Evolutionary conservation across 2,888 invertebrate genomes (phyloP).

Genomic region (Melieria picta): DNA sequence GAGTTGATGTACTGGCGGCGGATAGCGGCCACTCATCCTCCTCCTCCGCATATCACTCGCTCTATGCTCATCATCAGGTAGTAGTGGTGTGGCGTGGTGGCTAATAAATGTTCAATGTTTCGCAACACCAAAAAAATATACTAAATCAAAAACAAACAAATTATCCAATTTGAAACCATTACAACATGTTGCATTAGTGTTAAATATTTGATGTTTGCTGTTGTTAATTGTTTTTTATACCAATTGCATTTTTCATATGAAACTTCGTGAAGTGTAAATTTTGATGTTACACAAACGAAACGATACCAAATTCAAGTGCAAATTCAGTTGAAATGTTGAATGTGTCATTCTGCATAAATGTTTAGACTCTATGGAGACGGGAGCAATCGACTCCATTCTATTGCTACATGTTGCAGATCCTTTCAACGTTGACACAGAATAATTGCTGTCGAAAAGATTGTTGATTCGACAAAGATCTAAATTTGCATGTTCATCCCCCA

Average conservation of each 20-base stretch:
- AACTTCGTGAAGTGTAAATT: neutral
- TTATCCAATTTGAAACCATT: neutral
- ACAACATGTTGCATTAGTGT: slow-evolving; percentile 21
- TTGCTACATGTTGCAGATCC: too few relatives aligned
- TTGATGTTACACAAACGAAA: too few relatives aligned
- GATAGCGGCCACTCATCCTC: slow-evolving; percentile 28
- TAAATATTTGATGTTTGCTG: slow-evolving; percentile 14
- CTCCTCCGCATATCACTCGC: slow-evolving; percentile 48
- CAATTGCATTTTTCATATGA: neutral
- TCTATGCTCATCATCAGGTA: slow-evolving; percentile 65
- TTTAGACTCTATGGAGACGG: too few relatives aligned
- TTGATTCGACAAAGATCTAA: too few relatives aligned
- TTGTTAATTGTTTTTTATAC: neutral
- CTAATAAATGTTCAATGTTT: slow-evolving; percentile 31
- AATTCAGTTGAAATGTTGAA: too few relatives aligned
- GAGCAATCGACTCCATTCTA: too few relatives aligned
- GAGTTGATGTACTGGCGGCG: slow-evolving; percentile 29
- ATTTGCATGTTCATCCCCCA: too few relatives aligned
- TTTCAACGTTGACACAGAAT: too few relatives aligned
- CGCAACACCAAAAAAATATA: slow-evolving; percentile 4
- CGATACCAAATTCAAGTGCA: too few relatives aligned
- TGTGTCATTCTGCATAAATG: too few relatives aligned
- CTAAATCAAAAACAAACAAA: neutral
- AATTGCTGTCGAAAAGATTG: too few relatives aligned
- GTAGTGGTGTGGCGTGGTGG: slow-evolving; percentile 42